phyloP scores from a whole-genome alignment of 2,888 invertebrate species.

The Rotaria magnacalcarata region DNA sequence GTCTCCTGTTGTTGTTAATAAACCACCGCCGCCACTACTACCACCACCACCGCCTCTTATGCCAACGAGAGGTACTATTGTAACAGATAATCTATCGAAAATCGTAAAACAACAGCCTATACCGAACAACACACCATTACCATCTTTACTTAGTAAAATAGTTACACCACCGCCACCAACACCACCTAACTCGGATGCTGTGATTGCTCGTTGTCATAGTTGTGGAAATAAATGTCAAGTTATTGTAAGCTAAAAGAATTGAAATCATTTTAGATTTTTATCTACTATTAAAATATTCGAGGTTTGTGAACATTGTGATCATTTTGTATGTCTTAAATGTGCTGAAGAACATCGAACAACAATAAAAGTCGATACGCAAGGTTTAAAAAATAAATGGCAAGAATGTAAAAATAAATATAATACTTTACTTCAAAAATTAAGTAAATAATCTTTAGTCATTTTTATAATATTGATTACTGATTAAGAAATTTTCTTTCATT shows the following conservation, averaged over 20 bases:
- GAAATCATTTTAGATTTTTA: too few relatives aligned
- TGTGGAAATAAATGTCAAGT: constrained; percentile 6
- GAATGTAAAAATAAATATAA: constrained; percentile 26
- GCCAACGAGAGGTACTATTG: neutral
- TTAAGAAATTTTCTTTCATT: neutral
- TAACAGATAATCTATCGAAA: neutral
- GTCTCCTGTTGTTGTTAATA: neutral
- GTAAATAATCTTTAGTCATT: neutral
- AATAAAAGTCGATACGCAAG: neutral
- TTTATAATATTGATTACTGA: neutral
- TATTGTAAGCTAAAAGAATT: neutral
- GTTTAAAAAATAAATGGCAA: neutral
- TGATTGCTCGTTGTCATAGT: constrained; percentile 5
- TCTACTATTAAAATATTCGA: neutral
- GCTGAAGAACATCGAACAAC: constrained; percentile 27
- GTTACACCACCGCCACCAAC: neutral
- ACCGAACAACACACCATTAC: neutral
- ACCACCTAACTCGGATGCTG: neutral
- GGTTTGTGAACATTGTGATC: constrained; percentile 33
- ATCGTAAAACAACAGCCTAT: neutral
- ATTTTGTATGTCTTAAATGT: constrained; percentile 32
- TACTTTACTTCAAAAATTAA: neutral
- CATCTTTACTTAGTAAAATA: neutral
- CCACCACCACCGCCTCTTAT: neutral
- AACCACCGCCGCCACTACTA: neutral